phyloP scores from a whole-genome alignment of 2,797 vertebrate species.

The Yasuhikotakia modesta region DNA sequence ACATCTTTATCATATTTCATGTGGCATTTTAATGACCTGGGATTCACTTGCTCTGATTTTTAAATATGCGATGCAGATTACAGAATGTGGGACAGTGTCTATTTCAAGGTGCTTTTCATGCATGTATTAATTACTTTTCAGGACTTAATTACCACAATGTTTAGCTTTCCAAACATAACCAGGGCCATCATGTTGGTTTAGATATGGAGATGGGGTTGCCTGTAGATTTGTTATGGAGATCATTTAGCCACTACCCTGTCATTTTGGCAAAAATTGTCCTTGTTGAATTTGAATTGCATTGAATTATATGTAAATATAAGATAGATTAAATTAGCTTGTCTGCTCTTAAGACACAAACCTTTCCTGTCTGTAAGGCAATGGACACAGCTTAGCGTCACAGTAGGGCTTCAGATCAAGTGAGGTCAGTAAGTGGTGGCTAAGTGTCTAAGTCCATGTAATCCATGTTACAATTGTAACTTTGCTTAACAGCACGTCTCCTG shows the following conservation, averaged over 20 bases:
- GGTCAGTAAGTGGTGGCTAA: constrained; percentile 21
- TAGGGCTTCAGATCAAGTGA: constrained; percentile 18
- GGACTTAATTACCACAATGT: constrained; percentile 29
- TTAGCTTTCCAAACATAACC: no score
- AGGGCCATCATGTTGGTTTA: no score
- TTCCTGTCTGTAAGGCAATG: no score
- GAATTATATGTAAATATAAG: no score
- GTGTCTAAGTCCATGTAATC: constrained; percentile 32
- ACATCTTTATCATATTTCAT: constrained; percentile 17
- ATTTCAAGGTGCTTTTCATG: constrained; percentile 44
- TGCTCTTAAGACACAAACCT: background rate
- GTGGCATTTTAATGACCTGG: background rate
- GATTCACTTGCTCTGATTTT: background rate
- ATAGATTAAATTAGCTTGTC: background rate
- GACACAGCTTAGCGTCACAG: constrained; percentile 26
- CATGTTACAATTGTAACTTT: background rate
- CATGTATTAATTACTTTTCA: constrained; percentile 43
- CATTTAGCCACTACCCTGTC: no score
- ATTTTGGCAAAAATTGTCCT: background rate
- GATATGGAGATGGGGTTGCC: no score
- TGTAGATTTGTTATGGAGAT: no score
- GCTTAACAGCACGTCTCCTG: background rate
- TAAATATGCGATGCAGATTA: constrained; percentile 30
- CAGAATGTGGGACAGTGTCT: constrained; percentile 51
- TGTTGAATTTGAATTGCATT: background rate